phyloP scores from a whole-genome alignment of 2,888 invertebrate species.

The Suillia variegata region DNA sequence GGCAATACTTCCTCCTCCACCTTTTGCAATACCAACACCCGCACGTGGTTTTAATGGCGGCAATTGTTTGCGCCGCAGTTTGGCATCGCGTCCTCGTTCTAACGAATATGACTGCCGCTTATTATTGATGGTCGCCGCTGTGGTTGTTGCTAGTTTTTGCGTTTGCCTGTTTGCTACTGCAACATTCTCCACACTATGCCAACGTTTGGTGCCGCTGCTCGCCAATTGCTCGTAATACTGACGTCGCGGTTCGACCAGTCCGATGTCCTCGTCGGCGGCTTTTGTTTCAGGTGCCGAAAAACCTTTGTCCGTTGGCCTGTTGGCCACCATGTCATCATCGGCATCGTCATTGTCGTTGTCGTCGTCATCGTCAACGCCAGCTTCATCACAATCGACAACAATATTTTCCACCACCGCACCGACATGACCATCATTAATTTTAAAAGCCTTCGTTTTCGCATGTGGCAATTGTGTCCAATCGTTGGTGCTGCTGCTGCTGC shows the following conservation, averaged over 20 bases:
- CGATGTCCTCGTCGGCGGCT: constrained; percentile 52
- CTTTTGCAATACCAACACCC: constrained; percentile 15
- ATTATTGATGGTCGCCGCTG: constrained; percentile 12
- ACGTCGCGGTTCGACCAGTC: constrained; percentile 52
- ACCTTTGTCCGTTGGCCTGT: constrained; percentile 39
- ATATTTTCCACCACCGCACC: neutral
- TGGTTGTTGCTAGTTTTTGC: constrained; percentile 11
- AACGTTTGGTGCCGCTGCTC: constrained; percentile 16
- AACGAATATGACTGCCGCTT: constrained; percentile 44
- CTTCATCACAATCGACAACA: too few species aligned
- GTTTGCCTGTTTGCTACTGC: constrained; percentile 13
- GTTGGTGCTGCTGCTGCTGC: neutral
- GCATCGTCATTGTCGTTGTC: neutral
- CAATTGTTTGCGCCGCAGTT: constrained; percentile 38
- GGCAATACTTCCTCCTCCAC: constrained; percentile 26
- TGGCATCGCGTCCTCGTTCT: constrained; percentile 42
- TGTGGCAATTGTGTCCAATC: neutral
- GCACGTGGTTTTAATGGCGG: constrained; percentile 53
- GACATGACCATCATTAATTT: neutral
- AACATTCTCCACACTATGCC: constrained; percentile 24
- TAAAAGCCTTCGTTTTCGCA: neutral
- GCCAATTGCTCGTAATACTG: constrained; percentile 53
- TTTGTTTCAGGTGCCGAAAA: constrained; percentile 54
- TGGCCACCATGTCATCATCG: constrained; percentile 5
- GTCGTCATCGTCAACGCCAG: neutral